A percentile compares a stretch with the other conserved stretches of the same genome.
phyloP scores from a whole-genome alignment of 2,888 invertebrate species.

The Chymomyza amoena region DNA sequence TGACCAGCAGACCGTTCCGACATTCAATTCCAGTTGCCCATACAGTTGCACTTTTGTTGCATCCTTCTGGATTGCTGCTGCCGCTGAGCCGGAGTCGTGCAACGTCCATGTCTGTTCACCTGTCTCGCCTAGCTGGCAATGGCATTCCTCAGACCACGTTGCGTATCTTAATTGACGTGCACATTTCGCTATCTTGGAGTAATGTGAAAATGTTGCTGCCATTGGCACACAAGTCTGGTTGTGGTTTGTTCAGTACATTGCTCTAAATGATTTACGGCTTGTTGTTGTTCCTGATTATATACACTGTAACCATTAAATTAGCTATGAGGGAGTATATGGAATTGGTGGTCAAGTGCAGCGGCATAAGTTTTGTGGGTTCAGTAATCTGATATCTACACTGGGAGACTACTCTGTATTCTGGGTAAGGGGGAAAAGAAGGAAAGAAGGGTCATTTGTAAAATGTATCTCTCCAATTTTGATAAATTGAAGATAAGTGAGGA shows the following conservation, averaged over 20 bases:
- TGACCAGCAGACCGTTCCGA: constrained; percentile 52
- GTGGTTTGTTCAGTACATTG: background rate
- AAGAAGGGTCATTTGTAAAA: no score
- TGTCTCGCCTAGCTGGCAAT: constrained; percentile 41
- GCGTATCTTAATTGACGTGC: constrained; percentile 73
- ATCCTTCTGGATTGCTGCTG: background rate
- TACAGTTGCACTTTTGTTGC: background rate
- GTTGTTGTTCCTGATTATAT: constrained; percentile 40
- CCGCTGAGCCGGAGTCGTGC: background rate
- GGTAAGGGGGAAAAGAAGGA: no score
- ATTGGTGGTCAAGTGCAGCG: background rate
- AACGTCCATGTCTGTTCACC: constrained; percentile 50
- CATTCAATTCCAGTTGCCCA: constrained; percentile 7
- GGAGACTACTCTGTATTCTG: no score
- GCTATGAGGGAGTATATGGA: background rate
- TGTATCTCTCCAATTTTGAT: no score
- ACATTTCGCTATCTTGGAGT: constrained; percentile 70
- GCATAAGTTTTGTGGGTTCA: background rate
- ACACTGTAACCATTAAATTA: background rate
- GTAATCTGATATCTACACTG: no score
- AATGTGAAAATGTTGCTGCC: constrained; percentile 65
- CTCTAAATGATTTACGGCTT: constrained; percentile 63
- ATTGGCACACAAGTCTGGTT: background rate
- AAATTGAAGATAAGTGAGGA: no score
- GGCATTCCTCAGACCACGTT: constrained; percentile 57